Evolutionary conservation across 2,797 vertebrate genomes (phyloP), one percentile per base, ranked within the genome.

Genomic region (Hypotaenidia philippensis): DNA sequence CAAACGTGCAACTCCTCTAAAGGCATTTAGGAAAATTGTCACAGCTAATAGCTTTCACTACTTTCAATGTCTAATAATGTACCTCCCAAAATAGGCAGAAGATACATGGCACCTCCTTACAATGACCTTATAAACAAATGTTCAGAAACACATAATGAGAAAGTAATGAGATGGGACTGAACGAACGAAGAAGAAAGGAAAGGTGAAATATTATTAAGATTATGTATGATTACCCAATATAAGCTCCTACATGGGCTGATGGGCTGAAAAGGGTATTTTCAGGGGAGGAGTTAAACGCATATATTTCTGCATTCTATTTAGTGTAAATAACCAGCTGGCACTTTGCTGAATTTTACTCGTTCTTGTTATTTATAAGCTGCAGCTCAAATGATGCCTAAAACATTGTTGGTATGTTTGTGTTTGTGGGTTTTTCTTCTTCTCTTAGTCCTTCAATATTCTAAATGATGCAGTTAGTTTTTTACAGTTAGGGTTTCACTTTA

Each of bases 391-490:
- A 93, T 31, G n/a, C 22, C 55, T 64, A 55, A 45, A 83, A 78
- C 45, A 45, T 41, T 69, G 26, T 29, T 76, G 21, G 31, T 60
- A 13, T 55, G 44, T 75, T 65, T 64, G 11, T 8, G 1, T 66
- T 88, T 84, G 47, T 7, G 29, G 31, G 3, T 13, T 83, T 94
- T 64, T 93, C 27, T 41, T 74, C 61, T 87, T 78, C 41, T 78
- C 69, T 79, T 61, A 63, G 68, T 90, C 56, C 34, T 85, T 90
- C 87, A 69, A 60, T 63, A 70, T 90, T 92, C 83, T 94, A 79
- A 96, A 96, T 72, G 50, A 94, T 78, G 36, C 60, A 95, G 76
- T 97, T 95, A 76, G 20, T 55, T 88, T 84, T 87, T 95, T 96
- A 82, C 63, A 57, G 53, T 49, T 89, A 57, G 36, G 29, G 32